Conservation (phyloP, 2,888 invertebrate genomes). For the Diaphora mendica region DNA sequence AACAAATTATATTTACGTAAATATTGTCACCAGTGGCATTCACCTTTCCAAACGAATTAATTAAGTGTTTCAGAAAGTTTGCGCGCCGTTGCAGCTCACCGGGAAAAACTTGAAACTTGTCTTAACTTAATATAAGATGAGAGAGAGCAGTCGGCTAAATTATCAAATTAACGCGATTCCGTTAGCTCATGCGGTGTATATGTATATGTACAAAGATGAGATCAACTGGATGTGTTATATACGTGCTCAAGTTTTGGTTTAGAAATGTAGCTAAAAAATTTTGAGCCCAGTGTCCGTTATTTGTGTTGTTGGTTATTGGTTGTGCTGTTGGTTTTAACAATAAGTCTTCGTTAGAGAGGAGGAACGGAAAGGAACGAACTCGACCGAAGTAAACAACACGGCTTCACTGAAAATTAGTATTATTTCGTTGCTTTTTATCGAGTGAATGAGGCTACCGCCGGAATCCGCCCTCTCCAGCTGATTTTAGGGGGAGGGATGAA, state of each 20-base stretch:
- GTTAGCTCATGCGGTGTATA: constrained; percentile 46
- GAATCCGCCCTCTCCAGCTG: too few relatives aligned
- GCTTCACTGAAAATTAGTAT: too few relatives aligned
- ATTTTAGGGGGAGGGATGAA: not conserved
- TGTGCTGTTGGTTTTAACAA: too few relatives aligned
- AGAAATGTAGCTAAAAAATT: not conserved
- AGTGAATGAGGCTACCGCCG: not conserved
- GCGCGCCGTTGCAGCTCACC: constrained; percentile 24
- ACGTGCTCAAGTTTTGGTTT: not conserved
- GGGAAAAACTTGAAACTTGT: constrained; percentile 47
- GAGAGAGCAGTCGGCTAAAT: constrained; percentile 57
- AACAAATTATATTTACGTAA: constrained; percentile 23
- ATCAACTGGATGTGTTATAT: constrained; percentile 2
- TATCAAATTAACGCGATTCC: constrained; percentile 64
- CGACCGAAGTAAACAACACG: not conserved
- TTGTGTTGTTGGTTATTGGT: too few relatives aligned
- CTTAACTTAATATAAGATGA: constrained; percentile 37
- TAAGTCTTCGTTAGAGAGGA: too few relatives aligned
- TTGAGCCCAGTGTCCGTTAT: not conserved
- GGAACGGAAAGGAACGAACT: too few relatives aligned
- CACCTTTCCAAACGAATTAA: constrained; percentile 35
- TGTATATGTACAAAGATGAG: constrained; percentile 9
- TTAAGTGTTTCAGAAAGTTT: constrained; percentile 38
- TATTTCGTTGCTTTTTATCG: not conserved
- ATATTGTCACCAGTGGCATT: constrained; percentile 29